Evolutionary conservation across 2,113 vertebrate genomes (phyloP).

Genomic region (Lathamus discolor): DNA sequence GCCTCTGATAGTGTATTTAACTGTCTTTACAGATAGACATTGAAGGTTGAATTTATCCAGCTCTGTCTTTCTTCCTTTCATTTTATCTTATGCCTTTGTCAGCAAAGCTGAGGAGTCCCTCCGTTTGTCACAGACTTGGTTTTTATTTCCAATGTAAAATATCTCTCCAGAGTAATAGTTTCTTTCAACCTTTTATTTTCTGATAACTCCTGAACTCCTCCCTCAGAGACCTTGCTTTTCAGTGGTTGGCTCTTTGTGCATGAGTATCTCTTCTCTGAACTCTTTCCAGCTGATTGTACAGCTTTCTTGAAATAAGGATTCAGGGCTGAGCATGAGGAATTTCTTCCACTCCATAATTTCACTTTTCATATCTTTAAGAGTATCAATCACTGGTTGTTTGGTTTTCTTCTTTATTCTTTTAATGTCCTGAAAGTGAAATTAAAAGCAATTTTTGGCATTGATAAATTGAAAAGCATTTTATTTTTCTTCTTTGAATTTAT

Average conservation of each 20-base stretch:
- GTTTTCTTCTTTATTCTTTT: background rate
- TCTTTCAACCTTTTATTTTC: background rate
- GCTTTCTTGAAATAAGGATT: background rate
- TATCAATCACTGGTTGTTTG: rapidly evolving
- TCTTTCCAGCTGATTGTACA: background rate
- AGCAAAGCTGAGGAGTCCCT: background rate
- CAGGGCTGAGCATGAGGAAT: background rate
- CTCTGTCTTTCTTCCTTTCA: background rate
- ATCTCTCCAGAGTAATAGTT: background rate
- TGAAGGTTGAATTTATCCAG: background rate
- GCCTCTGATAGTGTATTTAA: background rate
- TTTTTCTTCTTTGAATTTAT: background rate
- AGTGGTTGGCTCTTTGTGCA: background rate
- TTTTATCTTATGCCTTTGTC: background rate
- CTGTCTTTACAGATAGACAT: background rate
- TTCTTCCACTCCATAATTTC: background rate
- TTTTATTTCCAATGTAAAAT: background rate
- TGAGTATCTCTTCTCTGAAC: background rate
- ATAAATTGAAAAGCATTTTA: background rate
- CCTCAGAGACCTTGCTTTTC: background rate
- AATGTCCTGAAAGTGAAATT: background rate
- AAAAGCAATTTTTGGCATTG: background rate
- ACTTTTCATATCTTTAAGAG: background rate
- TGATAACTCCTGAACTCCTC: background rate
- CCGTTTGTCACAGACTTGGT: background rate